phyloP scores from a whole-genome alignment of 2,797 vertebrate species.

The Mormyrops attenuatus region DNA sequence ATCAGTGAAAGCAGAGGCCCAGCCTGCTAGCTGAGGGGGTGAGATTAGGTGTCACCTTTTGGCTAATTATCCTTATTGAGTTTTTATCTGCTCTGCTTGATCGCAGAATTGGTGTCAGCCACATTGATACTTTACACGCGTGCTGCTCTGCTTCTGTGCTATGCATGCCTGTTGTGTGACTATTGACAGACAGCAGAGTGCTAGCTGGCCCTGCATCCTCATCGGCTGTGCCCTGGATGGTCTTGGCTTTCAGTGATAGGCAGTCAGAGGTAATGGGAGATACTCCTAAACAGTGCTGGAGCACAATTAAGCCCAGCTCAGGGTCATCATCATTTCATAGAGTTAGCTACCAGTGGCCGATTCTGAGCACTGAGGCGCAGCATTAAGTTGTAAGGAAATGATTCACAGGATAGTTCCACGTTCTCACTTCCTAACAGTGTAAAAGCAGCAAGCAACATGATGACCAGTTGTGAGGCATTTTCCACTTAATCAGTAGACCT shows the following conservation, averaged over 20 bases:
- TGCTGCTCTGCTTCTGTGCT: background rate
- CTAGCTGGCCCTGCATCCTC: background rate
- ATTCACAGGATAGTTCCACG: background rate
- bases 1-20: slow-evolving; percentile 34
- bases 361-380: background rate
- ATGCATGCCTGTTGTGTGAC: background rate
- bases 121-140: slow-evolving; percentile 3
- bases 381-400: background rate
- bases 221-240: background rate
- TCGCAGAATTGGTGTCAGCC: background rate
- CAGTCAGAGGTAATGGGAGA: background rate
- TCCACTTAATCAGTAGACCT: background rate
- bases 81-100: background rate
- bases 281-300: background rate
- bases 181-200: background rate
- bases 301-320: background rate
- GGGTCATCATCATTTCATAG: background rate
- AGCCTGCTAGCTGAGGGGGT: background rate
- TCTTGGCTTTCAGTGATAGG: background rate
- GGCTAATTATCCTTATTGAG: slow-evolving; percentile 10
- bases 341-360: background rate
- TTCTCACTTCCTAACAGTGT: background rate
- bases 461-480: background rate
- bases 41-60: background rate
- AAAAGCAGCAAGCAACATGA: background rate